phyloP scores from a whole-genome alignment of 2,888 invertebrate genomes.

The Polia nebulosa region DNA sequence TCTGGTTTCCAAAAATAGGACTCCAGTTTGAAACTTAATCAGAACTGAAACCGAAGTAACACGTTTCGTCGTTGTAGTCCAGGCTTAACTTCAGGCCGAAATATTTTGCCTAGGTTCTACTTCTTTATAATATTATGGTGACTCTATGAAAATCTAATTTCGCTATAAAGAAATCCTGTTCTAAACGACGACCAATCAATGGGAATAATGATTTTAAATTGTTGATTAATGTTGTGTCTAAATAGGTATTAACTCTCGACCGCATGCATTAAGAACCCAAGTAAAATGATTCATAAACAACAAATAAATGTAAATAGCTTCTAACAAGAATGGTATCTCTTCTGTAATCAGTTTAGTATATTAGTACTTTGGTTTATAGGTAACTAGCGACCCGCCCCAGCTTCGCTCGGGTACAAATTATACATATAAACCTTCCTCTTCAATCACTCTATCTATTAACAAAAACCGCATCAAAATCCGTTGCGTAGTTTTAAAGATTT shows the following conservation, averaged over 20 bases:
- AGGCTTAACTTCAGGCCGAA: neutral
- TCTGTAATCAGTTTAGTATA: slow-evolving; percentile 39
- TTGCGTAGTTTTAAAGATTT: too few relatives aligned
- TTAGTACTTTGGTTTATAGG: slow-evolving; percentile 37
- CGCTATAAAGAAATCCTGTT: neutral
- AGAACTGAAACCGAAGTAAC: neutral
- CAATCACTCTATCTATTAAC: too few relatives aligned
- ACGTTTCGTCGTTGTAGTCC: neutral
- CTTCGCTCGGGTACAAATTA: too few relatives aligned
- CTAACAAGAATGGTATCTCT: slow-evolving; percentile 40
- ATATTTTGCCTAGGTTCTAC: slow-evolving; percentile 1
- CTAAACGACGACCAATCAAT: neutral
- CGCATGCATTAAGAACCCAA: neutral
- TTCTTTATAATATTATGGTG: neutral
- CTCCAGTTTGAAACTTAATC: neutral
- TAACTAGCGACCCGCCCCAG: too few relatives aligned
- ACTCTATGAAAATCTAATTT: neutral
- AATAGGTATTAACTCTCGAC: neutral
- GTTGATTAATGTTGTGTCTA: neutral
- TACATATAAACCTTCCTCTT: too few relatives aligned
- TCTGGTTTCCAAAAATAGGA: slow-evolving; percentile 6
- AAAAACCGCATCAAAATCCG: too few relatives aligned
- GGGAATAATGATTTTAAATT: neutral
- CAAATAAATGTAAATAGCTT: slow-evolving; percentile 22
- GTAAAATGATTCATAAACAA: slow-evolving; percentile 11